Evolutionary conservation across 2,888 invertebrate genomes (phyloP), one percentile per base, ranked within the genome.

Genomic region (Eudemis profundana): DNA sequence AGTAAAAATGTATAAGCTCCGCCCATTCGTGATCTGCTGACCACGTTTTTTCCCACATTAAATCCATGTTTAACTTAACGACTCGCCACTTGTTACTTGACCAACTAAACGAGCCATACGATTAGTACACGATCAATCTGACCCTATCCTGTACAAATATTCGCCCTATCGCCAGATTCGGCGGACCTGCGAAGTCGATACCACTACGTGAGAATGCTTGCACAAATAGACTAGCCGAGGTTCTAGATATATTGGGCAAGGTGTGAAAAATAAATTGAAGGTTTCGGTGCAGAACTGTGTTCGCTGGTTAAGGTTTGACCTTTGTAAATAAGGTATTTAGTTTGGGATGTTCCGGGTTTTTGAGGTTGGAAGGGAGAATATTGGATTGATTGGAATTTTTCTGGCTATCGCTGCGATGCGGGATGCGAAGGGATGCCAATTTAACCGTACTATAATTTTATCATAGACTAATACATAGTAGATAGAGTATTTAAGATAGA

Each of bases 281-380:
- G 17, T 42, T 29, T 17, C 33, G 42, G 21, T 7, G 3, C 44
- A 47, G 62, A 47, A 38, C 14, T n/a, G 47, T 56, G 53, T 33
- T 50, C 47, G 44, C 23, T 27, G 51, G 59, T 19, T 44, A 8
- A n/a, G 49, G 27, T 12, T 27, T 12, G 44, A 60, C 53, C 65
- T 65, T 65, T 65, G 65, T 60, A 65, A 65, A 65, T 65, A 65
- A 65, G 59, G 59, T 53, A 63, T 57, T 50, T 56, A 63, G 40
- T 49, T 56, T 17, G 51, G 36, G 33, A 29, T 42, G 36, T 38
- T 60, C 38, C 19, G 38, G 54, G 14, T 51, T 44, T 53, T 51
- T 53, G 33, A 49, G 27, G 59, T 17, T n/a, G 2, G n/a, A 29
- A 44, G 46, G 36, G 19, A 12, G 46, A 29, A 61, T 53, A 53